phyloP scores from a whole-genome alignment of 2,888 invertebrate species.

The Scaptomyza cyrtandrae region DNA sequence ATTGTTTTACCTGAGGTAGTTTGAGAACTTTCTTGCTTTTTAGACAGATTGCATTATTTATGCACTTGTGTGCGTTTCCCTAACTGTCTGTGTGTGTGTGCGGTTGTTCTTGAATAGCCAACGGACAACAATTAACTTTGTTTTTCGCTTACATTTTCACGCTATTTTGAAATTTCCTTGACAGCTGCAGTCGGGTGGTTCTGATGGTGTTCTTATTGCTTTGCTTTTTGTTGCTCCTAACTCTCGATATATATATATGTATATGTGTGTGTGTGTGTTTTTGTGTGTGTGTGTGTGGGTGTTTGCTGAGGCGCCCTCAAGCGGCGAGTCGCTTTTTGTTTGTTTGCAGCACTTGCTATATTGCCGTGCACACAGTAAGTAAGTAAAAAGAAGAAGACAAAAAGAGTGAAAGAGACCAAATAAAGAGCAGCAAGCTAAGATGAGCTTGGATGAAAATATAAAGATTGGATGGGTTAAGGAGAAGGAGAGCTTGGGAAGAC shows the following conservation, averaged over 20 bases:
- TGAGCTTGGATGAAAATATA: neutral
- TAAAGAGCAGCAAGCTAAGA: slow-evolving; percentile 9
- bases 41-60: slow-evolving; percentile 62
- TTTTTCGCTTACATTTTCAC: slow-evolving; percentile 73
- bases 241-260: neutral
- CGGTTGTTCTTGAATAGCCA: slow-evolving; percentile 10
- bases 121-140: slow-evolving; percentile 70
- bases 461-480: neutral
- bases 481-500: neutral
- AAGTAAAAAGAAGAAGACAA: neutral
- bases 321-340: slow-evolving; percentile 51
- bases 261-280: neutral
- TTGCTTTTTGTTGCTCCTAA: slow-evolving; percentile 1
- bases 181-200: slow-evolving; percentile 30
- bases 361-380: slow-evolving; percentile 11
- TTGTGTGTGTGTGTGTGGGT: neutral
- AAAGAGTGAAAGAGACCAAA: neutral
- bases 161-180: slow-evolving; percentile 66
- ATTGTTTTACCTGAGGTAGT: slow-evolving; percentile 41
- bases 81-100: slow-evolving; percentile 19
- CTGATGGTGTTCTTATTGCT: slow-evolving; percentile 18
- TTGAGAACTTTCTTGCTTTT: slow-evolving; percentile 44
- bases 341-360: slow-evolving; percentile 43
- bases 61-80: slow-evolving; percentile 23
- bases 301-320: slow-evolving; percentile 1